These are phyloP conservation scores for Pangasianodon gigas DNA, from an alignment of 2,113 vertebrate species.

Conservation along the genomic window DNA sequence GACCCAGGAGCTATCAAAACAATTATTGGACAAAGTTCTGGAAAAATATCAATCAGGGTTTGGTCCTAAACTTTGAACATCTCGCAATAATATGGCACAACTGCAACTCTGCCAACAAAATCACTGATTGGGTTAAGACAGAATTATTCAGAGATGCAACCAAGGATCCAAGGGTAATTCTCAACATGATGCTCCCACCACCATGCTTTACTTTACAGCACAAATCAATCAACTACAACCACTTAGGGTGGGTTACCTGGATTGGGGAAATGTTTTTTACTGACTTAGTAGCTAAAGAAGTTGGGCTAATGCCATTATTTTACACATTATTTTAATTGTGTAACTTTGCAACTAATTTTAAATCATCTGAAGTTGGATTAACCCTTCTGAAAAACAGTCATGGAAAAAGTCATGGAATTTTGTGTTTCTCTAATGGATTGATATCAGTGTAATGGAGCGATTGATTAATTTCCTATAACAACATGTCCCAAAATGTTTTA, in stretches of 20 bases:
- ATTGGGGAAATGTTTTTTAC: not conserved
- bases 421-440: not conserved
- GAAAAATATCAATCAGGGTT: not conserved
- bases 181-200: not conserved
- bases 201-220: not conserved
- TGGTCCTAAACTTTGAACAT: not conserved
- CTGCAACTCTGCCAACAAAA: not conserved
- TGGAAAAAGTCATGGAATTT: not conserved
- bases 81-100: not conserved
- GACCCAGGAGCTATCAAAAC: not conserved
- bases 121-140: not conserved
- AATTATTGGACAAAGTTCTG: not conserved
- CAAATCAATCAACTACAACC: not conserved
- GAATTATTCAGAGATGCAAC: not conserved
- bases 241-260: not conserved
- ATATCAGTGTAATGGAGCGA: not conserved
- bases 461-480: not conserved
- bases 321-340: too few relatives aligned
- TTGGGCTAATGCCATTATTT: not conserved
- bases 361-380: not conserved
- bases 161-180: not conserved
- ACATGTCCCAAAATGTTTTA: not conserved
- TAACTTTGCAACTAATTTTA: not conserved
- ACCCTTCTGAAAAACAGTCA: not conserved
- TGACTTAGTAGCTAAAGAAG: not conserved